Base-by-base conservation (phyloP, 2,113 vertebrate species). In the Bufo gargarizans region DNA sequence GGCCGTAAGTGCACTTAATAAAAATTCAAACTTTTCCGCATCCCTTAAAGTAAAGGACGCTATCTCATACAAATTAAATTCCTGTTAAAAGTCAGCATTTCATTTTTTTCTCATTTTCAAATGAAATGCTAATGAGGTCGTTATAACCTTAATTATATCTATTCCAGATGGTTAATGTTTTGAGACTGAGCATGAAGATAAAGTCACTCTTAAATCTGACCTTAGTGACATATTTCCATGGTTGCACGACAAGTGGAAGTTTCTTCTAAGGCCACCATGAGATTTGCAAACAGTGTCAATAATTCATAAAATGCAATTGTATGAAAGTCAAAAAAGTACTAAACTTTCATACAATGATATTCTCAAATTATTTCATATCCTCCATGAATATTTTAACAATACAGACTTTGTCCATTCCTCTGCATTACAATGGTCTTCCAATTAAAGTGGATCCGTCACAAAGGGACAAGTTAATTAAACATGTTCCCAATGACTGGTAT, bases 91-190 rank as follows among this genome's bases (percentile, higher is more conserved):
- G 63, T 69, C 65, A 10, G 47, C 78, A 55, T 84, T 84, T 71
- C 33, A 59, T 61, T 81, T 80, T 80, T 59, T 81, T 58, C 22
- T 81, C 56, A 3, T 81, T 22, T 81, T 61, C 55, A 61, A 81
- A 81, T 81, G 78, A 81, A 81, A 81, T 81, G 78, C 63, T 55
- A 67, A 84, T 84, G 49, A 71, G 63, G 63, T 53, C 47, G 55
- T 55, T 84, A 69, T 43, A 69, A 53, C 47, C 47, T 71, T 69
- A 84, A 84, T 83, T 47, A 67, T 45, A 83, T 83, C 8, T 47
- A 67, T 83, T 83, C 81, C 81, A 83, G 81, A 83, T 83, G 81
- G 81, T 67, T 83, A 83, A 83, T 84, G 82, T 50, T 71, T 84
- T 7, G 59, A 55, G 63, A 84, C 43, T 13, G 63, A 71, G 82